Evolutionary conservation across 2,888 invertebrate genomes (phyloP), one percentile per base, ranked within the genome.

Genomic region (Malthinus flaveolus): DNA sequence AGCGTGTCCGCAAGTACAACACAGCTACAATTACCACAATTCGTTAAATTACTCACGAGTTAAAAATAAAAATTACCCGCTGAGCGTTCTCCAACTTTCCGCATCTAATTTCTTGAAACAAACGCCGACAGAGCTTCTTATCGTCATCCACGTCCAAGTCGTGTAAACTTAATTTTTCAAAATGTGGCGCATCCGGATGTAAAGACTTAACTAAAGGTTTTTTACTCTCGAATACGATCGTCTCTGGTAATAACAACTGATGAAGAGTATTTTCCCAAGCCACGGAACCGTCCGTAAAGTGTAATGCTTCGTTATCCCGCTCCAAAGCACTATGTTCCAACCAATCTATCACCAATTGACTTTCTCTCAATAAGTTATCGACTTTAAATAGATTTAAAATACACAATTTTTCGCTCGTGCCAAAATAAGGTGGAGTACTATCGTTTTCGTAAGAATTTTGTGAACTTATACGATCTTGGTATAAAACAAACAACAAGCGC

Each of bases 211-310:
- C 85, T 47, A 87, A 81, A 44, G 83, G 80, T 10, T 82, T 79
- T 0, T 82, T 78, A 45, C 84, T 84, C 1, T 81, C 78, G 69
- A 87, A 87, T 1, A 84, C 82, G 13, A 85, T 84, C 3, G 81
- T 81, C 37, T 80, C 78, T n/a, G 77, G 75, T 34, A 79, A 79
- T 66, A 82, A 79, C 59, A 89, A 80, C 69, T 91, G 88, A 77
- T 93, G 91, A 12, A 95, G 80, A 1, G 95, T 95, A 74, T 96
- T 95, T 75, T 95, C 93, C 95, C 95, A 95, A 32, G 91, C 91
- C 44, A 93, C 85, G 50, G 91, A 88, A 68, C 84, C 84, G 75
- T 95, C 95, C 32, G 91, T 89, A 73, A 90, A 93, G 71, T 91
- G 88, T 55, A 88, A 83, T 8, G 87, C 81, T 57, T 84, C 73